Evolutionary conservation across 23 tunicate species (phyloP).

Genomic region (Phallusia fumigata): DNA sequence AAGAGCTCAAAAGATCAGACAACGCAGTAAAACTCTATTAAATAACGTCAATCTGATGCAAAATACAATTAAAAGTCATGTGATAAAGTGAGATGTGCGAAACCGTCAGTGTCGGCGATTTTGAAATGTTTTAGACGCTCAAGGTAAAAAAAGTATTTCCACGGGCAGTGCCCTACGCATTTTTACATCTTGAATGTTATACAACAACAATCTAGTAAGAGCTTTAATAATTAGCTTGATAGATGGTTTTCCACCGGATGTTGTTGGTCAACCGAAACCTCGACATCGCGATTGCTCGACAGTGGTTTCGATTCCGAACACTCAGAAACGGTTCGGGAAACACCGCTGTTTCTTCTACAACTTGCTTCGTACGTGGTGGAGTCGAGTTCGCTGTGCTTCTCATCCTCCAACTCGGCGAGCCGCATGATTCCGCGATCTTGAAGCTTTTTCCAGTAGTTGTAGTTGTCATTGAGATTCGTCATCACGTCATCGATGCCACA

Average conservation of each 20-base stretch:
- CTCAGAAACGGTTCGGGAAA: neutral
- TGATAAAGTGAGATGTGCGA: no score
- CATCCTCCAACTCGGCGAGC: conserved; percentile 50
- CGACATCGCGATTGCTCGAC: neutral
- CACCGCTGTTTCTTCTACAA: neutral
- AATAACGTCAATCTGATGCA: neutral
- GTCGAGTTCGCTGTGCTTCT: conserved; percentile 6
- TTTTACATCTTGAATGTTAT: no score
- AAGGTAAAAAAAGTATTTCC: neutral
- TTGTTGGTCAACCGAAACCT: neutral
- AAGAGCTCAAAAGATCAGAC: neutral
- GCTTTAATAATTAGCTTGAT: neutral
- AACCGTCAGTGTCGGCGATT: no score
- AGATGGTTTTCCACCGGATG: conserved; percentile 3
- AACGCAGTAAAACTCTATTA: neutral
- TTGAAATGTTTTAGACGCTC: neutral
- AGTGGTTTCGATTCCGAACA: neutral
- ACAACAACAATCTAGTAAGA: neutral
- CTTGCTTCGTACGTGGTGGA: neutral
- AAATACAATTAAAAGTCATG: no score
- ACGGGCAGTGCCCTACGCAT: neutral
- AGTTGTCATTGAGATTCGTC: conserved; percentile 43
- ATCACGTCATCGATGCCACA: conserved; percentile 64
- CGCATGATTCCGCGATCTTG: conserved; percentile 45
- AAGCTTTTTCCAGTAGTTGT: conserved; percentile 56